These are phyloP conservation scores for Parnassius smintheus DNA, from an alignment of 2,888 invertebrate genomes.

Conservation along the genomic window DNA sequence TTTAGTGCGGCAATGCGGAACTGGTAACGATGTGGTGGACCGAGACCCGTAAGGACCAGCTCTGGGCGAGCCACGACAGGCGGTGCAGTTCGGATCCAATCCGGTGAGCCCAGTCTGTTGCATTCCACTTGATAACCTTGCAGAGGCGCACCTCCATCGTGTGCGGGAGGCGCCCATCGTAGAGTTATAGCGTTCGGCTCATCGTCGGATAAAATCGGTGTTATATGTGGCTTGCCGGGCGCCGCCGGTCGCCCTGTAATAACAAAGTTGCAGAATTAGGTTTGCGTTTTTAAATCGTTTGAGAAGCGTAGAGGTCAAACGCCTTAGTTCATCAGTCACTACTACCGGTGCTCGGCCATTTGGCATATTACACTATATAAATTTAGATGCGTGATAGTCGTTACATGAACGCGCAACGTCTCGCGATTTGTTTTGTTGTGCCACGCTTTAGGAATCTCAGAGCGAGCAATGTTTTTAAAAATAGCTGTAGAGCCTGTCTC, in stretches of 20 bases:
- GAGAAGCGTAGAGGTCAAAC: slow-evolving; percentile 15
- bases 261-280: slow-evolving; percentile 25
- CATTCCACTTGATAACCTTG: slow-evolving; percentile 91
- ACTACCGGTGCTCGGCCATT: slow-evolving; percentile 36
- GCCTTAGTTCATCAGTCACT: slow-evolving; percentile 47
- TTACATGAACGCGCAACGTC: slow-evolving; percentile 71
- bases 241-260: slow-evolving; percentile 87
- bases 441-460: slow-evolving; percentile 69
- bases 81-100: slow-evolving; percentile 91
- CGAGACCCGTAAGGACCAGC: slow-evolving; percentile 89
- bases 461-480: slow-evolving; percentile 71
- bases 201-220: slow-evolving; percentile 85
- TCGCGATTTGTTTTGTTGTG: slow-evolving; percentile 80
- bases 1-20: slow-evolving; percentile 97
- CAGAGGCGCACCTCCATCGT: slow-evolving; percentile 93
- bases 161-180: slow-evolving; percentile 89
- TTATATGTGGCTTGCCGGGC: slow-evolving; percentile 91
- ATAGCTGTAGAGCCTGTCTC: slow-evolving; percentile 51
- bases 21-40: slow-evolving; percentile 93
- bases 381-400: slow-evolving; percentile 73
- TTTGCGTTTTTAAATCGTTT: background rate
- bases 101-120: slow-evolving; percentile 85
- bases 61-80: slow-evolving; percentile 86
- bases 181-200: slow-evolving; percentile 92
- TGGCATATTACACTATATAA: slow-evolving; percentile 70